Percentiles rank a stretch among this genome's conserved stretches.
phyloP scores from a whole-genome alignment of 2,113 vertebrate genomes.

The Pycnonotus jocosus region DNA sequence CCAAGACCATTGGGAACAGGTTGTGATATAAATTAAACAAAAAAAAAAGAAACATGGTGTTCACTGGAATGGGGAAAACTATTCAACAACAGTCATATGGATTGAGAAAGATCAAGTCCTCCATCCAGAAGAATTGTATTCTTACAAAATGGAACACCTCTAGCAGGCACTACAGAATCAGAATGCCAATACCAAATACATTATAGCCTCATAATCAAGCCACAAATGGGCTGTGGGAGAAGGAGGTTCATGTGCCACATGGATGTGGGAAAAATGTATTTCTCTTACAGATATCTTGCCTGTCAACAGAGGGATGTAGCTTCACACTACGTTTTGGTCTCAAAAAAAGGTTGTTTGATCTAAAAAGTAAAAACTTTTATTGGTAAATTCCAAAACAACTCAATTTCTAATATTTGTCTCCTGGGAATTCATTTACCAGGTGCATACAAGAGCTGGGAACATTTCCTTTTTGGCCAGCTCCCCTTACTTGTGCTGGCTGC shows the following conservation, averaged over 20 bases:
- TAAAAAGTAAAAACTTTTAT: not conserved
- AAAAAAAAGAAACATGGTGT: not conserved
- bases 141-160: not conserved
- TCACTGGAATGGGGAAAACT: not conserved
- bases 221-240: not conserved
- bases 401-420: not conserved
- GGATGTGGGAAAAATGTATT: not conserved
- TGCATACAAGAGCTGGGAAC: not conserved
- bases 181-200: not conserved
- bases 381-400: not conserved
- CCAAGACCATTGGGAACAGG: not conserved
- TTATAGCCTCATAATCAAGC: not conserved
- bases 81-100: not conserved
- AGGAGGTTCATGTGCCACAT: not conserved
- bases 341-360: not conserved
- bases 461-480: constrained; percentile 34
- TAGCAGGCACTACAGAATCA: not conserved
- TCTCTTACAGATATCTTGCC: not conserved
- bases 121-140: not conserved
- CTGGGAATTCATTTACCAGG: not conserved
- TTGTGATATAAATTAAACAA: not conserved
- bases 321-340: not conserved
- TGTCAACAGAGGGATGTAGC: not conserved
- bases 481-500: not conserved
- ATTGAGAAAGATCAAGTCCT: not conserved